Conservation (phyloP, 2,113 vertebrate species). For the Crotalus horridus region DNA sequence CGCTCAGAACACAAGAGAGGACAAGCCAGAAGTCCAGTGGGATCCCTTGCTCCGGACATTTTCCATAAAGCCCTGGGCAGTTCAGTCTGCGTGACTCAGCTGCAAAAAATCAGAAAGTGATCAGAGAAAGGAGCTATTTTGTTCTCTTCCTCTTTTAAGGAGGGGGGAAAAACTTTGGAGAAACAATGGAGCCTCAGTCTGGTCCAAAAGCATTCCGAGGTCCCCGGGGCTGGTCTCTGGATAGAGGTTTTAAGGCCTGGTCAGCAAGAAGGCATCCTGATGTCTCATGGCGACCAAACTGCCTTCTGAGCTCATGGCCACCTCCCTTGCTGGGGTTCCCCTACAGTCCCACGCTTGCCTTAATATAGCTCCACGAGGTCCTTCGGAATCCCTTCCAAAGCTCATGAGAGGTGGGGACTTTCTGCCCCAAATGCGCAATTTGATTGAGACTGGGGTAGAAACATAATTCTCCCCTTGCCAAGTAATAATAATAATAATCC, state of each 20-base stretch:
- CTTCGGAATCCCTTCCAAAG: not conserved
- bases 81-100: not conserved
- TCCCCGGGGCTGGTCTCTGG: not conserved
- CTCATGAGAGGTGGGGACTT: not conserved
- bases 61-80: not conserved
- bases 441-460: not conserved
- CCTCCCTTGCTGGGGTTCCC: conserved; percentile 41
- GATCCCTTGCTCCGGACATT: not conserved
- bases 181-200: not conserved
- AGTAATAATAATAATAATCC: too few species aligned
- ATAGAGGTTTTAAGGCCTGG: not conserved
- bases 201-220: not conserved
- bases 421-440: not conserved
- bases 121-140: not conserved
- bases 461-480: not conserved
- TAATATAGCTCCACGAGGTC: conserved; percentile 42
- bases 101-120: not conserved
- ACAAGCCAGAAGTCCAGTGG: not conserved
- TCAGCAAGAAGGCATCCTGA: not conserved
- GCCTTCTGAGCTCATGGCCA: not conserved
- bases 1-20: not conserved
- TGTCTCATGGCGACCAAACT: not conserved
- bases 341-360: conserved; percentile 43
- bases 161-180: not conserved
- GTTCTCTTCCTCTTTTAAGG: not conserved